A percentile compares a stretch with the other conserved stretches of the same genome.
Evolutionary conservation across 2,888 invertebrate genomes (phyloP).

Genomic region (Phlogophora meticulosa): DNA sequence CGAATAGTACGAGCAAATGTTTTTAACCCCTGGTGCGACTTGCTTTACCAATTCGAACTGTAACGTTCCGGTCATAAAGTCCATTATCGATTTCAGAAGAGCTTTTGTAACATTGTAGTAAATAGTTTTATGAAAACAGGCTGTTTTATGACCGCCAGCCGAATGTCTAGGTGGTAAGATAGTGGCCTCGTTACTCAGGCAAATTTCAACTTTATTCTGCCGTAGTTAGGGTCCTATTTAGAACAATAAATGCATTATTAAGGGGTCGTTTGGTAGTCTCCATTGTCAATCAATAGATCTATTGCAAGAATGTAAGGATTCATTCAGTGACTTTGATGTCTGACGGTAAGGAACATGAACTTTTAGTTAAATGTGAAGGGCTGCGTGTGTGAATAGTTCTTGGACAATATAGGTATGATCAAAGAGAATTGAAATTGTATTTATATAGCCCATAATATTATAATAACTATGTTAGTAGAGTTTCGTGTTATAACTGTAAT

Average conservation of each 20-base stretch:
- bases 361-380: constrained; percentile 31
- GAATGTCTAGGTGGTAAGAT: constrained; percentile 75
- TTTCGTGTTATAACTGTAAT: too few species aligned
- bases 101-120: constrained; percentile 69
- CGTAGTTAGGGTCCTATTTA: constrained; percentile 2
- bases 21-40: constrained; percentile 50
- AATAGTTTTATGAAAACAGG: constrained; percentile 82
- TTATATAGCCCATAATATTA: not conserved
- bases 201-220: constrained; percentile 26
- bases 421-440: constrained; percentile 13
- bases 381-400: constrained; percentile 35
- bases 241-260: constrained; percentile 35
- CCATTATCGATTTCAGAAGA: constrained; percentile 32
- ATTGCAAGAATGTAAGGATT: constrained; percentile 67
- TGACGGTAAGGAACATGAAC: constrained; percentile 41
- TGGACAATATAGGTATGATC: constrained; percentile 18
- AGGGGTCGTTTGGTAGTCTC: constrained; percentile 63
- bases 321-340: constrained; percentile 72
- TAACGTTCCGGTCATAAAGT: constrained; percentile 26
- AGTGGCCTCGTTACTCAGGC: constrained; percentile 38
- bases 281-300: constrained; percentile 68
- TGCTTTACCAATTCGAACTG: constrained; percentile 31
- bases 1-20: constrained; percentile 63
- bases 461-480: too few species aligned
- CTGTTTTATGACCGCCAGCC: constrained; percentile 75